Percentiles rank a stretch among this genome's conserved stretches.
These are phyloP conservation scores for Lasioglossum marginatum DNA, from an alignment of 2,888 invertebrate genomes.

Conservation along the genomic window DNA sequence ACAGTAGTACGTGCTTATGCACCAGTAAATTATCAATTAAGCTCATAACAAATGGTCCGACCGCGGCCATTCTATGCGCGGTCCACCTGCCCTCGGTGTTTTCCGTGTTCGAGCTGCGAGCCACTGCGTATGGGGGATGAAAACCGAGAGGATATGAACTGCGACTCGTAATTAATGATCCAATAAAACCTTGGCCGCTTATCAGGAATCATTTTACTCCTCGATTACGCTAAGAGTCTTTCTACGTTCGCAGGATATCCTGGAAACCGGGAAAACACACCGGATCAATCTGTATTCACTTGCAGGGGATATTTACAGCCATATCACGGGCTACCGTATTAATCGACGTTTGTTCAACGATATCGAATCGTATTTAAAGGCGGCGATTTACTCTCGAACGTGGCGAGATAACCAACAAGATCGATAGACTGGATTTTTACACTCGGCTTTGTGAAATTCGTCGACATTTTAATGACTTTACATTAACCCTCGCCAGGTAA, in stretches of 20 bases:
- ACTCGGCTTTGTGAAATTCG: neutral
- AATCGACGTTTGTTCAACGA: neutral
- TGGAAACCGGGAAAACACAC: neutral
- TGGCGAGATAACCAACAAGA: neutral
- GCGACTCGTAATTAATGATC: conserved; percentile 59
- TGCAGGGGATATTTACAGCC: neutral
- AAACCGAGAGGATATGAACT: conserved; percentile 52
- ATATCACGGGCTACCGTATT: neutral
- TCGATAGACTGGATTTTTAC: neutral
- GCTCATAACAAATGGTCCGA: conserved; percentile 63
- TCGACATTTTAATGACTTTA: too few species aligned
- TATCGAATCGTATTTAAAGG: neutral
- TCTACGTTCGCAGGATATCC: conserved; percentile 23
- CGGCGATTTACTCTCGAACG: neutral
- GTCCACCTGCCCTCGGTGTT: conserved; percentile 52
- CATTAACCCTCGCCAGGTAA: too few species aligned
- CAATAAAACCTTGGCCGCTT: conserved; percentile 50
- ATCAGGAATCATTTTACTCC: conserved; percentile 63
- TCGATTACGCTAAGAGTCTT: conserved; percentile 42
- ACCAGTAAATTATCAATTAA: conserved; percentile 69
- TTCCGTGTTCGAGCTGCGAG: conserved; percentile 60
- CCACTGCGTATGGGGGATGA: conserved; percentile 40
- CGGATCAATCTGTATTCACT: conserved; percentile 31
- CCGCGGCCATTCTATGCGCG: conserved; percentile 19
- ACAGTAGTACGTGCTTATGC: conserved; percentile 50